Percentiles rank a stretch among this genome's conserved stretches.
Conservation (phyloP, 2,888 invertebrate genomes). For the Leptinotarsa juncta region DNA sequence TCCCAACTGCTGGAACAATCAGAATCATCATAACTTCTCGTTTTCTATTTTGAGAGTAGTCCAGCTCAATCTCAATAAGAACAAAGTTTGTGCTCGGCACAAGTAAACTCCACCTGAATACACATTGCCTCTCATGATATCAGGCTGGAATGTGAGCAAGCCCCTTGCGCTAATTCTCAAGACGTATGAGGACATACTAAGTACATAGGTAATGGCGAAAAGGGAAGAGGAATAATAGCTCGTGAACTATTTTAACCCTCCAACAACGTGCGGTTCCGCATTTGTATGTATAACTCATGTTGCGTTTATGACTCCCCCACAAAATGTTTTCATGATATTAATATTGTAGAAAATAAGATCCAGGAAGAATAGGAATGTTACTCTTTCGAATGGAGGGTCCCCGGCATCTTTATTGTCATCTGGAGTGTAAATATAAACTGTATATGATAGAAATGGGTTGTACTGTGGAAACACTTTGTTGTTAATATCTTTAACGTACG, state of each 20-base stretch:
- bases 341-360: no score
- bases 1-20: neutral
- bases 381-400: no score
- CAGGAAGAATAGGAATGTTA: no score
- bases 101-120: neutral
- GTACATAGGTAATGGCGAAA: neutral
- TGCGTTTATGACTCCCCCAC: neutral
- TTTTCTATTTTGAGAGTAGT: neutral
- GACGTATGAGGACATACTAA: slow-evolving; percentile 7
- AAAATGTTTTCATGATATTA: no score
- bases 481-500: no score
- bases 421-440: no score
- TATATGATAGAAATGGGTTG: no score
- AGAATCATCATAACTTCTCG: neutral
- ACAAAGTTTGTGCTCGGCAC: neutral
- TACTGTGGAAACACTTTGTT: no score
- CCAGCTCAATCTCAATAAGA: neutral
- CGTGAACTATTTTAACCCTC: neutral
- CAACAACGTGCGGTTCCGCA: neutral
- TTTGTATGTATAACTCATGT: neutral
- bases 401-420: no score
- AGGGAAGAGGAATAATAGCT: neutral
- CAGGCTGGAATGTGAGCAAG: neutral
- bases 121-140: slow-evolving; percentile 3
- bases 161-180: neutral